A percentile compares a stretch with the other conserved stretches of the same genome.
These are phyloP conservation scores for Xenopus petersii DNA, from an alignment of 2,797 vertebrate genomes.

Conservation along the genomic window DNA sequence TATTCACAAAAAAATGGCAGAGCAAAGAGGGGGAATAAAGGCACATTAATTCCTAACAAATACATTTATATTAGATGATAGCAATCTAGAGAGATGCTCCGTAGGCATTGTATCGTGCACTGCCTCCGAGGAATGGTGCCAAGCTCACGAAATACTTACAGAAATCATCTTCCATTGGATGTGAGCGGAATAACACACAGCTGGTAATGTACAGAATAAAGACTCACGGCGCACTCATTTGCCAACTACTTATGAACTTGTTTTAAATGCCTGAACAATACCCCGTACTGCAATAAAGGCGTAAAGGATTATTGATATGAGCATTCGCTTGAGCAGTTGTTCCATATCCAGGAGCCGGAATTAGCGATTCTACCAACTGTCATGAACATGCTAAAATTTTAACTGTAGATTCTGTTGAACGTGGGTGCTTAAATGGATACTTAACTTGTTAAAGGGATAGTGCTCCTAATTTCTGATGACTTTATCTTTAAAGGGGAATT, in stretches of 20 bases:
- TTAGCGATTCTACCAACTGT: not conserved
- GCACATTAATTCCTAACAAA: constrained; percentile 56
- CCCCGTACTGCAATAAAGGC: not conserved
- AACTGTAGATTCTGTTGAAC: too few relatives aligned
- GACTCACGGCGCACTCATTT: constrained; percentile 4
- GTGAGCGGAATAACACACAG: constrained; percentile 17
- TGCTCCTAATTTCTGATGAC: too few relatives aligned
- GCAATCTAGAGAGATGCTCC: constrained; percentile 65
- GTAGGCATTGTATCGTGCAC: constrained; percentile 49
- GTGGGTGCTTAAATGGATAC: too few relatives aligned
- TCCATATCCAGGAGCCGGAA: not conserved
- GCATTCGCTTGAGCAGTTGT: not conserved
- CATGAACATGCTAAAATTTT: too few relatives aligned
- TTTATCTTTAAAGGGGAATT: too few relatives aligned
- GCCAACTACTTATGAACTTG: constrained; percentile 13
- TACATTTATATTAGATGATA: constrained; percentile 57
- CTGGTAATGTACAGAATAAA: constrained; percentile 34
- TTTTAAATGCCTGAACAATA: constrained; percentile 10
- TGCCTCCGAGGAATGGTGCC: constrained; percentile 6
- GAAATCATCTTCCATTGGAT: constrained; percentile 15
- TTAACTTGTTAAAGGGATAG: too few relatives aligned
- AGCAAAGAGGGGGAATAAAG: not conserved
- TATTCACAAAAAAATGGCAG: too few relatives aligned
- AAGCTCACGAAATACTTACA: constrained; percentile 19
- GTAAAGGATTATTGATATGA: constrained; percentile 13